phyloP scores from a whole-genome alignment of 2,797 vertebrate species.

The Rhabdomys pumilio region DNA sequence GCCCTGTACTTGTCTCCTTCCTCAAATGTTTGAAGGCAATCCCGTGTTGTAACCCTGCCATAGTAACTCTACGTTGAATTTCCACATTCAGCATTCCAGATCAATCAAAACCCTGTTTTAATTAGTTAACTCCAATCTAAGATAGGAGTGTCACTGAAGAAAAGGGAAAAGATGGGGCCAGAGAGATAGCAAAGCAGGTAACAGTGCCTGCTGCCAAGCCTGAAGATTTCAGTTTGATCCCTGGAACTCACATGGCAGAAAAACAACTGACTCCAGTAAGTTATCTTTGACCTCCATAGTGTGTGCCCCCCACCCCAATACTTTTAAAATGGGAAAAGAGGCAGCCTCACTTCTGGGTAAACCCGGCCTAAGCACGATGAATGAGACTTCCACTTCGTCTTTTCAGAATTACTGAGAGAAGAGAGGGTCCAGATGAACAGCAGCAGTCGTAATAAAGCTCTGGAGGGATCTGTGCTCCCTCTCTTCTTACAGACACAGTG shows the following conservation, averaged over 20 bases:
- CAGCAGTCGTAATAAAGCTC: background rate
- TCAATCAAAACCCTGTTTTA: slow-evolving; percentile 34
- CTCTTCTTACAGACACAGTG: background rate
- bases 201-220: background rate
- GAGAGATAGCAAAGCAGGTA: background rate
- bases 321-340: background rate
- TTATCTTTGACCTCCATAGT: background rate
- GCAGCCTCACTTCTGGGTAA: background rate
- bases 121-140: slow-evolving; percentile 13
- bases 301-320: background rate
- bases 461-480: background rate
- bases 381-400: slow-evolving; percentile 5
- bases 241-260: background rate
- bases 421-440: background rate
- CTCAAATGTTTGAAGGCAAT: background rate
- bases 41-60: background rate
- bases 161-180: background rate
- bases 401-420: slow-evolving; percentile 3
- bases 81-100: background rate
- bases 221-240: background rate
- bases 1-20: background rate
- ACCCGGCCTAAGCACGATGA: background rate
- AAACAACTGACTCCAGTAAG: background rate
- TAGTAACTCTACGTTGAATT: background rate
- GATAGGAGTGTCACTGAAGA: slow-evolving; percentile 10